Evolutionary conservation across 1,140 invertebrate genomes (phyloP), one percentile per base, ranked within the genome.

Genomic region (Matsumurasca onukii): DNA sequence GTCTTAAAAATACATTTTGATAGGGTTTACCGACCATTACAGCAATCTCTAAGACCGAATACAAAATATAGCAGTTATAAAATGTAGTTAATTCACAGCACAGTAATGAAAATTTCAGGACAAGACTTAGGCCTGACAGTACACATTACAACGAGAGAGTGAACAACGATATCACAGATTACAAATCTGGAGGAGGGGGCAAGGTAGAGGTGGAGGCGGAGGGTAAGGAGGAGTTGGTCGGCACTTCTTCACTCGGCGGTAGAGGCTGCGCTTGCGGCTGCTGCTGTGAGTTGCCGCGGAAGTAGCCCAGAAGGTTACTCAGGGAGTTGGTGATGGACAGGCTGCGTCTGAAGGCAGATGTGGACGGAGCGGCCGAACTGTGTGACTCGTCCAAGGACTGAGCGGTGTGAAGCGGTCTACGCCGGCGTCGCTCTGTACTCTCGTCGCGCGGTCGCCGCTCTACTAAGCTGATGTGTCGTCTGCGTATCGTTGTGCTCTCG

Each of bases 211-310:
- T 12, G 49, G 30, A 12, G 49, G 66, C 12, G 66, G 22, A 30
- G 59, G 67, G 45, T 34, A 62, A 31, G 27, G 31, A 31, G 5
- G 67, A 68, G 20, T 63, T 68, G 52, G 67, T 68, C 15, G 67
- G 55, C 5, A 68, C 51, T 1, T 34, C 20, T 1, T 39, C 52
- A 3, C 24, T 39, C 17, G 55, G 29, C 9, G 64, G 20, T 2
- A 25, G 39, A 5, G 13, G 27, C 22, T 31, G 24, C 24, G 55
- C 64, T n/a, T n/a, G n/a, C 20, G 5, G 24, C 24, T 22, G 9
- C n/a, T 24, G 20, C n/a, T 31, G 31, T 1, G 24, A 27, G 31
- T 68, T 61, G 3, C 67, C 67, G 20, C 67, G 51, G 20, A 62
- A 63, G 20, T n/a, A 45, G 1, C 67, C 67, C 0, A 68, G 55